These are phyloP conservation scores for Ibycter americanus DNA, from an alignment of 2,797 vertebrate genomes.

Conservation along the genomic window DNA sequence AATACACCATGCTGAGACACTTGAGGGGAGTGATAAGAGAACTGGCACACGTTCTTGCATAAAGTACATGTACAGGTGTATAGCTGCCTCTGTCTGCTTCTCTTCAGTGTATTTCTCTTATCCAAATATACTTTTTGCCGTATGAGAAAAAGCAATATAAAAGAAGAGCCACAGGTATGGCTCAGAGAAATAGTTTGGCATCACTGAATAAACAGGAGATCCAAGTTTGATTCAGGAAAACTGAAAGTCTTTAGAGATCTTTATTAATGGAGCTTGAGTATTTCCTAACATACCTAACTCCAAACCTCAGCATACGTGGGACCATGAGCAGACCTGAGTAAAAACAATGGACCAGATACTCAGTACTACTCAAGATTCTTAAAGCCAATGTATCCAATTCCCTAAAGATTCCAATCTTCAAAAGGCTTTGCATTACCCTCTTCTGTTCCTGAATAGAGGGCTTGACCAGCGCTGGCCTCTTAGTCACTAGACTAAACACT, in stretches of 20 bases:
- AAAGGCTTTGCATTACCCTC: neutral
- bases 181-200: neutral
- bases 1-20: neutral
- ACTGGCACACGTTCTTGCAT: neutral
- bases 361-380: neutral
- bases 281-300: neutral
- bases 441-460: neutral
- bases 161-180: neutral
- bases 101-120: neutral
- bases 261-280: neutral
- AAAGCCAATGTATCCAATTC: neutral
- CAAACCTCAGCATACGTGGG: neutral
- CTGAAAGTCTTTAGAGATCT: neutral
- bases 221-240: neutral
- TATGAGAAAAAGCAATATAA: neutral
- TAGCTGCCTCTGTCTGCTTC: neutral
- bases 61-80: neutral
- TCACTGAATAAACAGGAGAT: neutral
- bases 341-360: neutral
- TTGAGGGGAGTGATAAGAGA: neutral
- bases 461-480: neutral
- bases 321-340: neutral
- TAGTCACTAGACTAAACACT: neutral
- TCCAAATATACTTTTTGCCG: neutral
- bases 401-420: neutral